Conservation (phyloP, 2,113 vertebrate species). For the Cryptomyrus ogoouensis region DNA sequence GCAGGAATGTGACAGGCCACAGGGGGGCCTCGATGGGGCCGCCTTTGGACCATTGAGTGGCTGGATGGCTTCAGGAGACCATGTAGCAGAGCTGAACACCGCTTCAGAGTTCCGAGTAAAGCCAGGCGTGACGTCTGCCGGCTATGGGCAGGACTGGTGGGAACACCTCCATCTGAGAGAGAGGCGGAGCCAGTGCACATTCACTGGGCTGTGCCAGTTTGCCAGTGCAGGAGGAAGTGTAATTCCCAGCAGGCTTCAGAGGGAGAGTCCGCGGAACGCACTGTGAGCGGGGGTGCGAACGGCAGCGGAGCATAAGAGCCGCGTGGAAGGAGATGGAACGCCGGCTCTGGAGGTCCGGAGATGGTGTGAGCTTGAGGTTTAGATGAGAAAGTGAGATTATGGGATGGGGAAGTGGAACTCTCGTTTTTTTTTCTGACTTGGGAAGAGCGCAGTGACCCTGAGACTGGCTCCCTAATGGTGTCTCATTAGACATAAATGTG, state of each 20-base stretch:
- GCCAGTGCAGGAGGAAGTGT: not conserved
- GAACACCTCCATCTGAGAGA: not conserved
- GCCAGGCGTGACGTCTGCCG: not conserved
- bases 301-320: not conserved
- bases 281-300: not conserved
- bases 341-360: not conserved
- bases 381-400: conserved; percentile 10
- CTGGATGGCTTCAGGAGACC: not conserved
- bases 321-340: not conserved
- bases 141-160: not conserved
- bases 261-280: not conserved
- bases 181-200: not conserved
- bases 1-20: not conserved
- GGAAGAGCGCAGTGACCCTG: conserved; percentile 15
- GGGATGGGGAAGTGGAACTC: not conserved
- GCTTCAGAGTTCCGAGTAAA: not conserved
- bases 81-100: not conserved
- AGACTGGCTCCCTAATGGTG: conserved; percentile 19
- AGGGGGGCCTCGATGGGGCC: not conserved
- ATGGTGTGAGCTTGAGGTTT: not conserved
- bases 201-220: not conserved
- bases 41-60: not conserved
- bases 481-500: conserved; percentile 26
- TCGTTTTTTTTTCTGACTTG: conserved; percentile 11
- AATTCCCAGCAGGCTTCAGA: not conserved